A percentile compares a stretch with the other conserved stretches of the same genome.
phyloP scores from a whole-genome alignment of 2,888 invertebrate species.

The Diplazon laetatorius region DNA sequence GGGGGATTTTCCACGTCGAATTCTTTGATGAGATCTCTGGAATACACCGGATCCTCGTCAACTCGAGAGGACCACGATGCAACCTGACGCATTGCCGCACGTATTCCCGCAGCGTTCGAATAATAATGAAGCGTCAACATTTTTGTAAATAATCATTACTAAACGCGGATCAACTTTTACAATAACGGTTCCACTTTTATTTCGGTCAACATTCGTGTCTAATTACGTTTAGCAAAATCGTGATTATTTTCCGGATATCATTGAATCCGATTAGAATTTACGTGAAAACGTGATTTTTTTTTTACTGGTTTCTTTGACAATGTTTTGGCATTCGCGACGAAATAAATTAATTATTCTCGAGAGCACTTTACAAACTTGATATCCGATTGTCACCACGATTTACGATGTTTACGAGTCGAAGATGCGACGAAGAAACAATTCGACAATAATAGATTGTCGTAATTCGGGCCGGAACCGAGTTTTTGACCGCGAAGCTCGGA shows the following conservation, averaged over 20 bases:
- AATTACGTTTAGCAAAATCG: no score
- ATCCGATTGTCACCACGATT: conserved; percentile 35
- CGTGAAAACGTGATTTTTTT: no score
- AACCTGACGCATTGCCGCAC: conserved; percentile 73
- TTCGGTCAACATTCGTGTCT: neutral
- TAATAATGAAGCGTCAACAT: conserved; percentile 94
- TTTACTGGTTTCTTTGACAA: no score
- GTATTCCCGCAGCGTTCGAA: conserved; percentile 86
- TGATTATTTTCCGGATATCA: no score
- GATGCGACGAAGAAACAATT: conserved; percentile 58
- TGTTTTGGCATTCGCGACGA: no score
- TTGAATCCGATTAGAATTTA: no score
- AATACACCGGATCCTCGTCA: conserved; percentile 87
- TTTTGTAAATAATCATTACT: conserved; percentile 68
- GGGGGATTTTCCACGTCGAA: conserved; percentile 91
- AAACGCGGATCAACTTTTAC: neutral
- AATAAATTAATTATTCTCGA: conserved; percentile 33
- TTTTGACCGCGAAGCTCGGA: neutral
- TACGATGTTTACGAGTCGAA: conserved; percentile 42
- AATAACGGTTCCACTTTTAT: neutral
- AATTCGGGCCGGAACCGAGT: neutral
- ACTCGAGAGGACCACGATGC: conserved; percentile 85
- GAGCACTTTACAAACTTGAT: conserved; percentile 5
- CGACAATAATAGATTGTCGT: conserved; percentile 60
- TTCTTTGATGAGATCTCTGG: conserved; percentile 93